These are phyloP conservation scores for Cabera pusaria DNA, from an alignment of 2,888 invertebrate genomes.

Conservation along the genomic window DNA sequence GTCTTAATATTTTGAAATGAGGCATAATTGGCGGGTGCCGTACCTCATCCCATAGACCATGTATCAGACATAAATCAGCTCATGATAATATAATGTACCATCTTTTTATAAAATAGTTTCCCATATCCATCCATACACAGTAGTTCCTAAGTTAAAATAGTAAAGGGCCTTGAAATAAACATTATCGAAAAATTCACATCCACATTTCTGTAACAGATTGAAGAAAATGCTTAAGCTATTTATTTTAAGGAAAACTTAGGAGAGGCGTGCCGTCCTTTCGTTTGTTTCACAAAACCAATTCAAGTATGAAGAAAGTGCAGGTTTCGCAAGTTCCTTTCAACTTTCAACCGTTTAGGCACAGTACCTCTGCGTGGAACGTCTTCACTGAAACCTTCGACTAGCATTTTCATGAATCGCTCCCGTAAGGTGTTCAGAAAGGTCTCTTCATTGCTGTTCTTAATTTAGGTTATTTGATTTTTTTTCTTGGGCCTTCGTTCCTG, in stretches of 20 bases:
- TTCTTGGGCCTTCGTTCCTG: constrained; percentile 60
- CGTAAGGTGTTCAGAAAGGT: constrained; percentile 66
- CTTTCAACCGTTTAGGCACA: constrained; percentile 51
- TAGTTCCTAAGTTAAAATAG: no score
- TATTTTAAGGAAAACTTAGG: constrained; percentile 21
- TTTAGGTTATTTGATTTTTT: constrained; percentile 72
- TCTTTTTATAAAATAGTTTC: no score
- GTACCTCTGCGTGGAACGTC: constrained; percentile 53
- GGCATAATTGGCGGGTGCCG: no score
- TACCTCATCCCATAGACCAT: no score
- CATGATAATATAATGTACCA: no score
- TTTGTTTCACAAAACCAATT: constrained; percentile 31
- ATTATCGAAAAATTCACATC: constrained; percentile 15
- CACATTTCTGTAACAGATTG: constrained; percentile 4
- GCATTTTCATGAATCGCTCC: constrained; percentile 70
- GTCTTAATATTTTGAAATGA: no score
- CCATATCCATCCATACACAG: no score
- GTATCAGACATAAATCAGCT: no score
- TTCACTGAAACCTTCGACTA: constrained; percentile 57
- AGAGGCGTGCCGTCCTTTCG: constrained; percentile 16
- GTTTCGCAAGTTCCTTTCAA: constrained; percentile 38
- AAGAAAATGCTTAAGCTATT: constrained; percentile 11
- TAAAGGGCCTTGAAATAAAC: no score
- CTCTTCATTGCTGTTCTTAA: constrained; percentile 69
- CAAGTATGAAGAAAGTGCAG: constrained; percentile 39